Percentiles rank a stretch among this genome's conserved stretches.
These are phyloP conservation scores for Ethmia dodecea DNA, from an alignment of 2,888 invertebrate genomes.

Conservation along the genomic window DNA sequence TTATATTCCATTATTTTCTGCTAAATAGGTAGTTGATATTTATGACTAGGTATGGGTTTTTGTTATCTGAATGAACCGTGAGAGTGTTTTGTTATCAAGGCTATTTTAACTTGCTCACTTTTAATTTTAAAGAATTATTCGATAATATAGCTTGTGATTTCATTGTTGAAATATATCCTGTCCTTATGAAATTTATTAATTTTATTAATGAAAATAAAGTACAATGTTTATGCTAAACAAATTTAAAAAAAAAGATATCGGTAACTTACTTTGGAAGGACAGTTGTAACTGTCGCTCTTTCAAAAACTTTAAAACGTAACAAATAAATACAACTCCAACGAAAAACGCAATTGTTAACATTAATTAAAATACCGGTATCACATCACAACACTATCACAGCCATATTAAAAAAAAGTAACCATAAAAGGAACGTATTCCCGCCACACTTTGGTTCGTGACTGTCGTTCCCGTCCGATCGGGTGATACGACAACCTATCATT, in stretches of 20 bases:
- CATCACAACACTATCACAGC: constrained; percentile 57
- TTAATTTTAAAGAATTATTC: no score
- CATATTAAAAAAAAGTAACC: constrained; percentile 28
- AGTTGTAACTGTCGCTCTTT: constrained; percentile 16
- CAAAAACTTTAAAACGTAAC: constrained; percentile 39
- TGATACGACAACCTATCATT: constrained; percentile 9
- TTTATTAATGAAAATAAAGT: no score
- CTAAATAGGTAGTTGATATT: no score
- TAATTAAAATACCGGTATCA: constrained; percentile 38
- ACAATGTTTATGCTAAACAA: no score
- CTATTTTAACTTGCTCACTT: no score
- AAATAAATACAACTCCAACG: constrained; percentile 39
- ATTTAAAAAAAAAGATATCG: constrained; percentile 9
- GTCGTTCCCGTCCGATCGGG: constrained; percentile 34
- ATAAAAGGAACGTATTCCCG: constrained; percentile 19
- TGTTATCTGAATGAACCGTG: no score
- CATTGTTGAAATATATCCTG: no score
- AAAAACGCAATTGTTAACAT: constrained; percentile 54
- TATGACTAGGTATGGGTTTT: no score
- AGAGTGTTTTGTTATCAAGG: no score
- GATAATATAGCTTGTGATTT: no score
- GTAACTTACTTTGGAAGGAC: constrained; percentile 34
- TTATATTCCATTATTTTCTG: no score
- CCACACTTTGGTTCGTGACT: constrained; percentile 39
- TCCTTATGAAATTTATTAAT: no score